Percentiles rank a stretch among this genome's conserved stretches.
phyloP scores from a whole-genome alignment of 2,797 vertebrate genomes.

The Acanthurus lineatus region DNA sequence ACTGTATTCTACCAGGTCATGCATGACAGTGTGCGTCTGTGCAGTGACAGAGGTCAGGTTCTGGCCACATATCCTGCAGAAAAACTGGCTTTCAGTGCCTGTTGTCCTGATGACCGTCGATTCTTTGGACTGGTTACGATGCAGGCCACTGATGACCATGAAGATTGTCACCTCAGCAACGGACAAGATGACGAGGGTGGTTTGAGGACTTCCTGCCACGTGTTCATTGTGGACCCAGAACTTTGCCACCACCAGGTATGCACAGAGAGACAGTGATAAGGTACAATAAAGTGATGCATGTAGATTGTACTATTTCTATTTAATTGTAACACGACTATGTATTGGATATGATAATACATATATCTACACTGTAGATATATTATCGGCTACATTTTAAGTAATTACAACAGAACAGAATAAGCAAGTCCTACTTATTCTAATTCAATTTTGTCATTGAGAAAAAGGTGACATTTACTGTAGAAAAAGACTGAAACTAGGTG shows the following conservation, averaged over 20 bases:
- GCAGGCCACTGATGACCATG: slow-evolving; percentile 90
- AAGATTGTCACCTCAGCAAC: slow-evolving; percentile 66
- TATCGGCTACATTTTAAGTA: too few relatives aligned
- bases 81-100: slow-evolving; percentile 97
- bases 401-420: too few relatives aligned
- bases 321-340: too few relatives aligned
- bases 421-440: too few relatives aligned
- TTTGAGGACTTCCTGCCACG: slow-evolving; percentile 96
- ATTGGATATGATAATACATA: too few relatives aligned
- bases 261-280: background rate
- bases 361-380: too few relatives aligned
- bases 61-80: slow-evolving; percentile 96
- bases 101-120: slow-evolving; percentile 95
- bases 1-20: slow-evolving; percentile 83
- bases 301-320: too few relatives aligned
- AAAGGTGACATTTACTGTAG: background rate
- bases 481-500: background rate
- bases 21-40: slow-evolving; percentile 95
- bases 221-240: slow-evolving; percentile 98
- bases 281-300: background rate
- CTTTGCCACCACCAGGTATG: slow-evolving; percentile 92
- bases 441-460: background rate
- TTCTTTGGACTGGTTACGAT: slow-evolving; percentile 98
- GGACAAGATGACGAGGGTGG: slow-evolving; percentile 88
- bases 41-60: slow-evolving; percentile 89